Percentiles rank a stretch among this genome's conserved stretches.
Conservation (phyloP, 2,888 invertebrate genomes). For the Thereva nobilitata region DNA sequence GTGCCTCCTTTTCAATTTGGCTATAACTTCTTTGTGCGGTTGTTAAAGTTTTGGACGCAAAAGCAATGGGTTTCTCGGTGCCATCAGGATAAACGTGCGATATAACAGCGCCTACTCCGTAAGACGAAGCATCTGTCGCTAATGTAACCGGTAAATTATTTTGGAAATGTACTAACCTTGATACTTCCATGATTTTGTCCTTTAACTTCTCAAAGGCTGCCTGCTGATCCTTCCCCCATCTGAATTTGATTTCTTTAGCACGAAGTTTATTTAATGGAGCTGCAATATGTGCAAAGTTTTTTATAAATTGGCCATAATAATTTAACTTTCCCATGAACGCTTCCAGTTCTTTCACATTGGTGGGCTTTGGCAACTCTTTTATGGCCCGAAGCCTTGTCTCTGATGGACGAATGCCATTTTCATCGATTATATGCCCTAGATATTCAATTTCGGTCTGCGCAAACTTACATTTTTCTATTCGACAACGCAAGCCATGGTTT, state of each 20-base stretch:
- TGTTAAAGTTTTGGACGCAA: not conserved
- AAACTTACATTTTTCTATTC: not conserved
- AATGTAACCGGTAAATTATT: not conserved
- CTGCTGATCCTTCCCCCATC: not conserved
- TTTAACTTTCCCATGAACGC: slow-evolving; percentile 15
- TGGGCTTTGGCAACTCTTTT: not conserved
- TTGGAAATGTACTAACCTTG: not conserved
- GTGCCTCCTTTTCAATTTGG: slow-evolving; percentile 14
- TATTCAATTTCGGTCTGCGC: not conserved
- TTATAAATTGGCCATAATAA: slow-evolving; percentile 1
- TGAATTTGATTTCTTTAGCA: not conserved
- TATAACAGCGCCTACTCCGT: not conserved
- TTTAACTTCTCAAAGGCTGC: not conserved
- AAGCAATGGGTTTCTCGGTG: slow-evolving; percentile 2
- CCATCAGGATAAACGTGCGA: not conserved
- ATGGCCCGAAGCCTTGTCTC: not conserved
- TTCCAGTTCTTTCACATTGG: slow-evolving; percentile 2
- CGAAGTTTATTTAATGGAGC: slow-evolving; percentile 1
- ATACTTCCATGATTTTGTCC: not conserved
- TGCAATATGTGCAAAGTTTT: slow-evolving; percentile 4
- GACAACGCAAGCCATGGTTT: not conserved
- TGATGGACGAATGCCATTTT: not conserved
- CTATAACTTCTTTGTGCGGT: not conserved
- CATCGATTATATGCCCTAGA: too few relatives aligned
- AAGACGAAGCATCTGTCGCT: slow-evolving; percentile 3